Conservation (phyloP, 2,888 invertebrate species). For the Ophion ventricosus region DNA sequence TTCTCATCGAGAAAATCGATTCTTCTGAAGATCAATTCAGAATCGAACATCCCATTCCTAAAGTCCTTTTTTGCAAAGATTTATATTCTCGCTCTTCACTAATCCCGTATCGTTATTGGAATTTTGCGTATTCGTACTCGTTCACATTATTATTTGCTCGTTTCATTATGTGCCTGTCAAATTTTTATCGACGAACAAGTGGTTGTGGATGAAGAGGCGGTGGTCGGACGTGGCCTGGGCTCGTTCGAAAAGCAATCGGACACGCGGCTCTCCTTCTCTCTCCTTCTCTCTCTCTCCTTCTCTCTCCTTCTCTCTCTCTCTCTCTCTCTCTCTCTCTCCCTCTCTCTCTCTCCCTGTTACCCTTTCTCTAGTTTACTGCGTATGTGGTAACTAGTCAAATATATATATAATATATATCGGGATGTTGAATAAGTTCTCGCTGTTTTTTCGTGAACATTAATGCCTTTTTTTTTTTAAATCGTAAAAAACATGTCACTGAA, state of each 20-base stretch:
- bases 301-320: too few relatives aligned
- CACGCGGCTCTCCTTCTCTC: slow-evolving; percentile 28
- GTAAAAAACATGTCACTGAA: too few relatives aligned
- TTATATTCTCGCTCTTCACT: not conserved
- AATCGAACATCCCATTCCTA: not conserved
- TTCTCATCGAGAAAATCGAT: too few relatives aligned
- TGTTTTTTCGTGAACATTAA: too few relatives aligned
- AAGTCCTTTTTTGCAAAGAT: not conserved
- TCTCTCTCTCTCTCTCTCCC: too few relatives aligned
- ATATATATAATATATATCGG: slow-evolving; percentile 1
- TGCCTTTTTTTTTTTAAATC: too few relatives aligned
- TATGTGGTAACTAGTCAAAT: slow-evolving; percentile 36
- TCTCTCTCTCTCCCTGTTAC: slow-evolving; percentile 19
- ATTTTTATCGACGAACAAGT: slow-evolving; percentile 50
- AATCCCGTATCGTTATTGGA: not conserved
- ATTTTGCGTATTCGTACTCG: not conserved
- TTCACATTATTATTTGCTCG: slow-evolving; percentile 21
- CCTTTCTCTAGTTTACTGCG: slow-evolving; percentile 56
- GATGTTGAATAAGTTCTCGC: too few relatives aligned
- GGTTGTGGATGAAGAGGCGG: slow-evolving; percentile 4
- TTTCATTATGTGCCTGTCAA: slow-evolving; percentile 30
- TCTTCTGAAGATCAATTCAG: too few relatives aligned
- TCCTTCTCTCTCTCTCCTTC: too few relatives aligned
- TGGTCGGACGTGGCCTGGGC: not conserved
- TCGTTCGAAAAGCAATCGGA: slow-evolving; percentile 47